These are phyloP conservation scores for Pocillopora meandrina DNA, from an alignment of 92 coral and sea anemone genomes.

Conservation along the genomic window DNA sequence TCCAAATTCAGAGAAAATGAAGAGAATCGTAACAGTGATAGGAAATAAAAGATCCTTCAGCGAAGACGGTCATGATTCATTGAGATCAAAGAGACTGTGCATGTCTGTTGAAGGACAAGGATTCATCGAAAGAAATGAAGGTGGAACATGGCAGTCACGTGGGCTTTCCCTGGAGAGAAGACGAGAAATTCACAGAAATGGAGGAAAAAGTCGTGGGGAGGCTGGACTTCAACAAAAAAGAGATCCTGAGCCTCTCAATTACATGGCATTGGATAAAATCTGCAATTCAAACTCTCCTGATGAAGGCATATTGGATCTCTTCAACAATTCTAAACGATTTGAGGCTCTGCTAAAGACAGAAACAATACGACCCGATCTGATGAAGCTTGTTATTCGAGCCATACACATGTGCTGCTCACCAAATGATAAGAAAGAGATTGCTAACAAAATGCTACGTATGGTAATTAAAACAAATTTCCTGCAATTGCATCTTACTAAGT, in stretches of 20 bases:
- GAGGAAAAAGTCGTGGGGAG: background rate
- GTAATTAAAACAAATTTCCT: background rate
- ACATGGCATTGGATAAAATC: constrained; percentile 37
- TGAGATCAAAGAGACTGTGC: background rate
- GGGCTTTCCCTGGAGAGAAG: background rate
- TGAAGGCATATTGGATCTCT: constrained; percentile 39
- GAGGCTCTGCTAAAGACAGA: constrained; percentile 35
- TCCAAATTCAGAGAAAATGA: no score
- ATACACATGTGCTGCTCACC: constrained; percentile 6
- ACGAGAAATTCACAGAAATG: background rate
- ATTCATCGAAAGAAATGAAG: background rate
- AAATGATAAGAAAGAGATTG: background rate
- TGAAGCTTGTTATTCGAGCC: constrained; percentile 39
- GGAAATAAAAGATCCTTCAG: no score
- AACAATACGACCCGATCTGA: constrained; percentile 43
- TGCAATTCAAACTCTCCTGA: constrained; percentile 29
- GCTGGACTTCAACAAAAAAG: background rate
- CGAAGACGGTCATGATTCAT: background rate
- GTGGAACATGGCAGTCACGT: background rate
- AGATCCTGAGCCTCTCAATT: constrained; percentile 6
- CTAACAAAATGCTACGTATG: background rate
- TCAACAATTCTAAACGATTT: constrained; percentile 26
- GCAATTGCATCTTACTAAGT: background rate
- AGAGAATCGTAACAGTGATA: no score
- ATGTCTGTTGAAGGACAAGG: background rate